Conservation (phyloP, 2,113 vertebrate genomes). For the Perccottus glenii region DNA sequence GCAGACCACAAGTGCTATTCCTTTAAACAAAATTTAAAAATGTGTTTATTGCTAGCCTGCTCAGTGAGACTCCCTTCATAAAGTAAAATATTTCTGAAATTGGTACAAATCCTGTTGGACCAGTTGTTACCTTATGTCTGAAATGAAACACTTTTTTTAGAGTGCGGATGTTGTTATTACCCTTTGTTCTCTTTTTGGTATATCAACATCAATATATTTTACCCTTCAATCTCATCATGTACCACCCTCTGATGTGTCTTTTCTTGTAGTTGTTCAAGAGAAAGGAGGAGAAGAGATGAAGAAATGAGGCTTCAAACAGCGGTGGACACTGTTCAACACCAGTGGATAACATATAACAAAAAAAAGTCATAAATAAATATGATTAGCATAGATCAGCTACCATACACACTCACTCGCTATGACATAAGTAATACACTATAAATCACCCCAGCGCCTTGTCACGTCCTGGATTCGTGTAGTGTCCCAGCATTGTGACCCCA, state of each 20-base stretch:
- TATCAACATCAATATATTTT: no score
- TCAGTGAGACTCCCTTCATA: no score
- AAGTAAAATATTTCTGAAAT: no score
- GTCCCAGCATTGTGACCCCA: slow-evolving; percentile 51
- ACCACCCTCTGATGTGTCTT: slow-evolving; percentile 17
- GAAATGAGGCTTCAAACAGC: slow-evolving; percentile 64
- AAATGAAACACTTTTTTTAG: no score
- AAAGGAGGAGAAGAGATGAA: slow-evolving; percentile 60
- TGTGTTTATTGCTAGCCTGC: no score
- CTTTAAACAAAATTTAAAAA: neutral
- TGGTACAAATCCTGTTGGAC: no score
- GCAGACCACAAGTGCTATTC: no score
- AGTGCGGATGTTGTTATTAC: no score
- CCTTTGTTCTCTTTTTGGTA: no score
- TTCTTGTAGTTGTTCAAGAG: slow-evolving; percentile 64
- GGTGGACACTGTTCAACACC: slow-evolving; percentile 54
- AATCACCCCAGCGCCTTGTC: slow-evolving; percentile 53
- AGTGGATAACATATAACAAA: slow-evolving; percentile 58
- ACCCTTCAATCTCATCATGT: slow-evolving; percentile 22
- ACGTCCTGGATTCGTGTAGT: slow-evolving; percentile 41
- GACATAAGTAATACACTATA: slow-evolving; percentile 49
- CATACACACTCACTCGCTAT: slow-evolving; percentile 6
- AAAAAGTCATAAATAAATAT: slow-evolving; percentile 67
- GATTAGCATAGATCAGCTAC: slow-evolving; percentile 65
- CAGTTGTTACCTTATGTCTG: no score